Evolutionary conservation across 2,113 vertebrate genomes (phyloP).

Genomic region (Erpornis zantholeuca): DNA sequence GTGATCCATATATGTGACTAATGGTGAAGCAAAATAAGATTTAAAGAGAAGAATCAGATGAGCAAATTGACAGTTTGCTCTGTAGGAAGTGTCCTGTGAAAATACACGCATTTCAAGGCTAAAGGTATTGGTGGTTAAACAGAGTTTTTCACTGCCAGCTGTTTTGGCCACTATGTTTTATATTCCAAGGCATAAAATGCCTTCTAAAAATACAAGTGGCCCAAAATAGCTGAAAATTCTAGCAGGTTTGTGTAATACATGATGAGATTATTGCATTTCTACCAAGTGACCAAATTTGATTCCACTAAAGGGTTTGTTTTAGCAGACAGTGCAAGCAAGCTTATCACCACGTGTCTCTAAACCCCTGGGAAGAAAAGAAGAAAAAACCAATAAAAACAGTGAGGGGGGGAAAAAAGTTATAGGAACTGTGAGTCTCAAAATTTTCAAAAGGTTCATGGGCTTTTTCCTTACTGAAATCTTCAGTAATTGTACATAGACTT

Average conservation of each 20-base stretch:
- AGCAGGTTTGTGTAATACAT: background rate
- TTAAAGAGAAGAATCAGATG: background rate
- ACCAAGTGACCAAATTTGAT: background rate
- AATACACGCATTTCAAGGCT: background rate
- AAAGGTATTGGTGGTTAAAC: background rate
- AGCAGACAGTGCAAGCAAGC: background rate
- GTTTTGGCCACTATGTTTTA: background rate
- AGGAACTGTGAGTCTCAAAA: background rate
- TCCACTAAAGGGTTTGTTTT: background rate
- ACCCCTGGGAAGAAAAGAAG: accelerated
- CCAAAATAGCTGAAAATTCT: background rate
- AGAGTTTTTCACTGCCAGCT: background rate
- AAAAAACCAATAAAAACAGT: background rate
- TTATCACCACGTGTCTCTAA: background rate
- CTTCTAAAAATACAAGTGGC: background rate
- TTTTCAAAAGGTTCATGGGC: background rate
- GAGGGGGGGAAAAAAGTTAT: accelerated
- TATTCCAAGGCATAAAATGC: background rate
- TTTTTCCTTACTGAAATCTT: background rate
- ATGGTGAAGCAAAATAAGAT: background rate
- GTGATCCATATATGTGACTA: background rate
- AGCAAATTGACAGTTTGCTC: background rate
- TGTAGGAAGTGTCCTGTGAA: background rate
- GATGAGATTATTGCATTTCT: background rate
- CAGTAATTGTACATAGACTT: background rate